Base-by-base conservation (phyloP, 2,888 invertebrate species). In the Phania funesta region DNA sequence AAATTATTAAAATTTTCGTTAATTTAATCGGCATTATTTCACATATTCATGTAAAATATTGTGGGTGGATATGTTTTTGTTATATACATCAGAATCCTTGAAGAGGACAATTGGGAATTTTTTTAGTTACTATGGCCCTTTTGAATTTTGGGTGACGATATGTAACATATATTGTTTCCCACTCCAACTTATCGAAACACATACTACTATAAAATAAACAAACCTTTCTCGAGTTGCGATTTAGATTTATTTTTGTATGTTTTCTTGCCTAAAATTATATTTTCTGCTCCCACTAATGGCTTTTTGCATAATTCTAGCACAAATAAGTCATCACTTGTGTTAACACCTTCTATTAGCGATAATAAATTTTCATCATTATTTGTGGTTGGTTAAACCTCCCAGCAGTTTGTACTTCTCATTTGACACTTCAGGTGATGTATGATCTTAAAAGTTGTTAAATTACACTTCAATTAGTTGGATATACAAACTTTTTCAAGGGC, bases 291-390 rank as follows among this genome's bases (percentile, higher is more conserved):
- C 41, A 44, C 41, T 32, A 22, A 32, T 24, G 8, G 13, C 3
- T 16, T 44, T n/a, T 50, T 68, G 58, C 41, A 75, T 65, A 75
- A 65, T 60, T 68, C 41, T 13, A 48, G 44, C 48, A 41, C 65
- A 82, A 82, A 73, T 68, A 82, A 82, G 73, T 82, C 77, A 74
- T 82, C 81, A 82, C 73, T 77, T 82, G 29, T 62, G 73, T 77
- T 82, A 82, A 82, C 81, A 82, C 81, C 81, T 77, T 82, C 81
- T 82, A 82, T 82, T 77, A 68, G 64, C n/a, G 32, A n/a, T 22
- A 71, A 81, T 54, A 81, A 76, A 81, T 76, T 76, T 70, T 52
- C 24, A 56, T 41, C 60, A 80, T 68, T 62, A 58, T 80, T 65
- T 79, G 60, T 38, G 24, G 26, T 73, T 41, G 35, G 13, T 13